Conservation (phyloP, 2,888 invertebrate species). For the Cataglyphis livida region DNA sequence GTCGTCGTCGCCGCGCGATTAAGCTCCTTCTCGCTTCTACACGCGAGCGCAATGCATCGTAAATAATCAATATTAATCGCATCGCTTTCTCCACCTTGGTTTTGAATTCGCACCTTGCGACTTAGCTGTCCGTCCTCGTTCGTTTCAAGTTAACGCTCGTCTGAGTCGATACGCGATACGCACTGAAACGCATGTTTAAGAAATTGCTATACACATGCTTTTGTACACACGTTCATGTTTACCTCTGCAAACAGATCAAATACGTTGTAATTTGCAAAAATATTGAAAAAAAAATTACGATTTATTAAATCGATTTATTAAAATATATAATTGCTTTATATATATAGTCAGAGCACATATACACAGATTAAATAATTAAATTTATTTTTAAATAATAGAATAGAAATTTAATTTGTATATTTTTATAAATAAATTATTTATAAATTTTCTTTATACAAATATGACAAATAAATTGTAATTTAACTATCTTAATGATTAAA, state of each 20-base stretch:
- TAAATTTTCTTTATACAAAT: background rate
- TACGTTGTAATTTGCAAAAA: background rate
- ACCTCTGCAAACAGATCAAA: background rate
- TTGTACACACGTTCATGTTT: background rate
- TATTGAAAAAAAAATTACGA: background rate
- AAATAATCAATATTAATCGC: constrained; percentile 63
- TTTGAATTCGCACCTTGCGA: constrained; percentile 61
- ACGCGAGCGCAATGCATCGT: background rate
- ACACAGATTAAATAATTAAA: background rate
- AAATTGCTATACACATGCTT: background rate
- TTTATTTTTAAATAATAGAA: background rate
- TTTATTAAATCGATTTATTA: background rate
- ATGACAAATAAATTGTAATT: background rate
- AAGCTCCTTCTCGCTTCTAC: constrained; percentile 18
- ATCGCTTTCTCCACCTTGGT: constrained; percentile 26
- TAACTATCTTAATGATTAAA: background rate
- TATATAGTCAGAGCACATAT: background rate
- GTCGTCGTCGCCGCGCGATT: constrained; percentile 6
- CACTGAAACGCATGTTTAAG: background rate
- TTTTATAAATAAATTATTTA: background rate
- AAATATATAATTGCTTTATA: background rate
- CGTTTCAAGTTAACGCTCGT: constrained; percentile 61
- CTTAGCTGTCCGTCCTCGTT: constrained; percentile 15
- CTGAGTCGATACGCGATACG: constrained; percentile 33
- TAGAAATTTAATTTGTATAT: background rate